Percentiles rank a stretch among this genome's conserved stretches.
These are phyloP conservation scores for Andrena chrysosceles DNA, from an alignment of 2,888 invertebrate genomes.

Conservation along the genomic window DNA sequence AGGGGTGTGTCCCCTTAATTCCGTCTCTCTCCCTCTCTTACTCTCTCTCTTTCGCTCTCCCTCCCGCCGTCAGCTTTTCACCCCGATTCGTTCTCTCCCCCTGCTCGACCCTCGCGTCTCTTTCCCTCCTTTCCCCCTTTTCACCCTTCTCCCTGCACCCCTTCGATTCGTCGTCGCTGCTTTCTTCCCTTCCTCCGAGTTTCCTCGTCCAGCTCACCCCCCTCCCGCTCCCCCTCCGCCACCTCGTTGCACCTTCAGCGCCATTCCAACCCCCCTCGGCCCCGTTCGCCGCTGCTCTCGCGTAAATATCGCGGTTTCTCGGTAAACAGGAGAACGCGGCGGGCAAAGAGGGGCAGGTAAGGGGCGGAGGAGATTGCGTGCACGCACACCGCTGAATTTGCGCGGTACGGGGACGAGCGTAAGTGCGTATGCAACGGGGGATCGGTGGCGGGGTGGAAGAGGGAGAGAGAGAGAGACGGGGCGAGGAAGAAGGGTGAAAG, in stretches of 20 bases:
- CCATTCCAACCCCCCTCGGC: not conserved
- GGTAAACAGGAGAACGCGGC: constrained; percentile 57
- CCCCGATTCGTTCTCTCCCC: constrained; percentile 27
- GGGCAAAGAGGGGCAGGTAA: constrained; percentile 36
- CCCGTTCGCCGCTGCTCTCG: constrained; percentile 40
- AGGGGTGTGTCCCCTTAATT: constrained; percentile 79
- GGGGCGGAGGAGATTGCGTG: constrained; percentile 19
- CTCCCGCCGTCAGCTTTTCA: constrained; percentile 8
- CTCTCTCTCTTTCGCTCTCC: constrained; percentile 26
- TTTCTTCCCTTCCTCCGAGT: constrained; percentile 23
- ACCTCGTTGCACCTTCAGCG: constrained; percentile 6
- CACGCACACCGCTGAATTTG: constrained; percentile 26
- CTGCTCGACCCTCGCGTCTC: constrained; percentile 9
- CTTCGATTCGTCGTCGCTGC: constrained; percentile 38
- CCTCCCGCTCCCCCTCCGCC: constrained; percentile 13
- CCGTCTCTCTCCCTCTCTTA: constrained; percentile 49
- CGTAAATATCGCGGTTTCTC: constrained; percentile 65
- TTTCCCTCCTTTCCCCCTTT: not conserved
- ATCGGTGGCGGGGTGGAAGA: not conserved
- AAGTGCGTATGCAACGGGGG: not conserved
- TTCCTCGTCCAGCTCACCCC: constrained; percentile 14
- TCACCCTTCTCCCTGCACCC: constrained; percentile 20
- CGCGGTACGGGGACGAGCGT: not conserved
- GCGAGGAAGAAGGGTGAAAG: constrained; percentile 21
- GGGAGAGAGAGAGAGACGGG: constrained; percentile 4